phyloP scores from a whole-genome alignment of 2,888 invertebrate genomes.

The Gymnocheta viridis region DNA sequence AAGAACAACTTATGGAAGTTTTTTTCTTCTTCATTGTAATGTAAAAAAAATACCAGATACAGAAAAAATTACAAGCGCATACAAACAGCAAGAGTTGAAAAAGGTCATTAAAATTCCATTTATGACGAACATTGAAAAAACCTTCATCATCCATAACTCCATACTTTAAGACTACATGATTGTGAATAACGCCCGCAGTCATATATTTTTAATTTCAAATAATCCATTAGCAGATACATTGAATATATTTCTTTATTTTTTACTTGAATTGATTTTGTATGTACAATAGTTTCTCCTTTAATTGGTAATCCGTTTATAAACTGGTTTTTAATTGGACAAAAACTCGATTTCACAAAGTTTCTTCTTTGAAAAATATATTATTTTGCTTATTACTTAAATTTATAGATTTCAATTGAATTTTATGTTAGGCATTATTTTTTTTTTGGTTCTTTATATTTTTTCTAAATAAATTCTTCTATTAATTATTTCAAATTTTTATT shows the following conservation, averaged over 20 bases:
- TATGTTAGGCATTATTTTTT: not conserved
- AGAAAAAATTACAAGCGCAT: conserved; percentile 30
- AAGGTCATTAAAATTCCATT: conserved; percentile 32
- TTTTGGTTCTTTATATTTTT: not conserved
- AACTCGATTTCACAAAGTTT: conserved; percentile 17
- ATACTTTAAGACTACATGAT: not conserved
- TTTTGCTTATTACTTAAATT: not conserved
- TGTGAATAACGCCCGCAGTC: conserved; percentile 38
- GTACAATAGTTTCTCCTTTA: conserved; percentile 36
- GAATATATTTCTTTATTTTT: not conserved
- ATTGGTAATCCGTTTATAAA: not conserved
- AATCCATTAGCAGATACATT: conserved; percentile 11
- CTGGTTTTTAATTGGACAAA: conserved; percentile 42
- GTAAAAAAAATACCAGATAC: conserved; percentile 57
- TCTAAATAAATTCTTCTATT: not conserved
- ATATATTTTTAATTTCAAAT: not conserved
- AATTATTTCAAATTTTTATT: not conserved
- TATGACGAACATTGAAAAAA: conserved; percentile 5
- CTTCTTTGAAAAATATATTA: not conserved
- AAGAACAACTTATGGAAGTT: conserved; percentile 12
- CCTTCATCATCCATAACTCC: conserved; percentile 27
- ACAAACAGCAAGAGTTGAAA: conserved; percentile 44
- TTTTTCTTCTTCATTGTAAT: conserved; percentile 26
- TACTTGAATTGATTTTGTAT: conserved; percentile 25
- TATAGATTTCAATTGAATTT: not conserved